Evolutionary conservation across 2,888 invertebrate genomes (phyloP), one percentile per base, ranked within the genome.

Genomic region (Ariolimax columbianus): DNA sequence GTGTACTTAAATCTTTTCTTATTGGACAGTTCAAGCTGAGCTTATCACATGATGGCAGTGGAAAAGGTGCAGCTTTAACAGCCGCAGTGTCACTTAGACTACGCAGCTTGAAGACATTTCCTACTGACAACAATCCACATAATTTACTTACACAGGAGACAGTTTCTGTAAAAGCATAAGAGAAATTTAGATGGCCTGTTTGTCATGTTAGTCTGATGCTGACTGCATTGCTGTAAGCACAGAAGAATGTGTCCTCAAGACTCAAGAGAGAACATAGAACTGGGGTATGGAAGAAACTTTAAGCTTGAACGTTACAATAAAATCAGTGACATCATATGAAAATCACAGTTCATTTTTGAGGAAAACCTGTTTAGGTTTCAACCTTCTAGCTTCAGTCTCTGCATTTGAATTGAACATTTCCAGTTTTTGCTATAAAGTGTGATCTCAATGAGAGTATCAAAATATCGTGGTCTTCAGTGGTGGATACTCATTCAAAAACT

Each of bases 11-110:
- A 68, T 33, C n/a, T 33, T 51, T 6, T 40, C n/a, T 86, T 38
- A 47, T 23, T 33, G 83, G 80, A n/a, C 88, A 88, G 88, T 94
- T 93, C 89, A 90, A 91, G 81, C 89, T 94, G 83, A 90, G 90
- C 85, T 86, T 94, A 80, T 94, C 94, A 11, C 92, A 93, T 85
- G 94, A 94, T 86, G 94, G 94, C 26, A 94, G 94, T 89, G 94
- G 94, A 7, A 93, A 93, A 86, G 94, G 94, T 43, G 94, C 94
- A 7, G 94, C 94, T n/a, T 89, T 94, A 30, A 93, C 94, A 40
- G 94, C 94, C 11, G 93, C 94, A 6, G 93, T 93, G 7, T 92
- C 93, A 23, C 87, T 89, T 85, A 83, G 91, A 86, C 87, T 91
- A 47, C 87, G 88, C 11, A 85, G 86, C 73, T 78, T 73, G 68